Evolutionary conservation across 2,113 vertebrate genomes (phyloP).

Genomic region (Notothenia rossii): DNA sequence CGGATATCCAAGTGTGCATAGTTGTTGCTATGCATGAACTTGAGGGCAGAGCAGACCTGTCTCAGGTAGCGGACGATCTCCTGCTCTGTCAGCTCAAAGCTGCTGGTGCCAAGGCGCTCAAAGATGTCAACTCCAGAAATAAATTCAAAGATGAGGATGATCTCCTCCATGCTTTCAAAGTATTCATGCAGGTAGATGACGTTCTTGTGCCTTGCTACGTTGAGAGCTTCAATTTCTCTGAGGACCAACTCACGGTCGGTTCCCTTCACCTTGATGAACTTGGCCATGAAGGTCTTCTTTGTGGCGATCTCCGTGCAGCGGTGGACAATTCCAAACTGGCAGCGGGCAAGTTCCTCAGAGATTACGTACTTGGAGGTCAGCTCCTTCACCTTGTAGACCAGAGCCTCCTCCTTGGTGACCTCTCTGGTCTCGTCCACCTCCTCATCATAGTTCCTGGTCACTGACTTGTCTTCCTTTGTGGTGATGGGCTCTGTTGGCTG

Average conservation of each 20-base stretch:
- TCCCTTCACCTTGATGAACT: conserved; percentile 98
- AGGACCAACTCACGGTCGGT: conserved; percentile 95
- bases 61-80: conserved; percentile 94
- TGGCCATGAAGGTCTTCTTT: conserved; percentile 97
- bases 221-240: conserved; percentile 97
- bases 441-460: conserved; percentile 95
- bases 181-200: conserved; percentile 94
- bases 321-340: conserved; percentile 94
- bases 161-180: conserved; percentile 98
- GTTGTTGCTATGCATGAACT: conserved; percentile 92
- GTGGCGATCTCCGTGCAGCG: conserved; percentile 93
- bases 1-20: conserved; percentile 96
- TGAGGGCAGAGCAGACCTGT: conserved; percentile 92
- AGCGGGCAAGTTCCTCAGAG: conserved; percentile 95
- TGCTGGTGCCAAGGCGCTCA: conserved; percentile 92
- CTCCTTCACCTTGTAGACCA: conserved; percentile 91
- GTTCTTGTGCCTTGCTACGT: conserved; percentile 91
- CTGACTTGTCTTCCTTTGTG: conserved; percentile 95
- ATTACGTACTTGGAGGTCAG: conserved; percentile 93
- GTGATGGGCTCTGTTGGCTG: conserved; percentile 92
- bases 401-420: conserved; percentile 88
- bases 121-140: conserved; percentile 97
- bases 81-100: conserved; percentile 95
- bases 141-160: conserved; percentile 97
- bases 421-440: conserved; percentile 95